These are phyloP conservation scores for Eunapius fragilis DNA, from an alignment of 37 sponge, comb jelly and placozoan species.

Conservation along the genomic window DNA sequence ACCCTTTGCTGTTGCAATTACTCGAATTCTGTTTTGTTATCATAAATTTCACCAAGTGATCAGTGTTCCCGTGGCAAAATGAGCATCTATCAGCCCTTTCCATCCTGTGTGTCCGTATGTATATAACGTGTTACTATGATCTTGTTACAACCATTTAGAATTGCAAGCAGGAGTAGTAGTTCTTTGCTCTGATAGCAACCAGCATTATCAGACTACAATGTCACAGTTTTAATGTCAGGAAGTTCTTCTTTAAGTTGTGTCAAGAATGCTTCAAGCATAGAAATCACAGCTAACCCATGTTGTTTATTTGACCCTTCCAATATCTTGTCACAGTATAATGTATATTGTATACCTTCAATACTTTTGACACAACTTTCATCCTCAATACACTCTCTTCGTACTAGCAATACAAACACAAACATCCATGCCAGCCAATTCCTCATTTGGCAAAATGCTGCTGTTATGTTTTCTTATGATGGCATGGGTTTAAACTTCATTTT, in stretches of 20 bases:
- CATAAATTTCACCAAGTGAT: too few relatives aligned
- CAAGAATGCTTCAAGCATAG: background rate
- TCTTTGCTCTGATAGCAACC: background rate
- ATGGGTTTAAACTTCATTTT: background rate
- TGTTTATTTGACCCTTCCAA: background rate
- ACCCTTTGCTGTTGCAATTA: too few relatives aligned
- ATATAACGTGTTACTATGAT: background rate
- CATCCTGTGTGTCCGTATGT: background rate
- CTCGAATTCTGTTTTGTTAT: too few relatives aligned
- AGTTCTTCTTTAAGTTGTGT: background rate
- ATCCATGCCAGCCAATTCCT: background rate
- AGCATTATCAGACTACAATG: background rate
- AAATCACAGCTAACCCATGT: background rate
- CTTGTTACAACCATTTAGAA: background rate
- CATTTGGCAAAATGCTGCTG: background rate
- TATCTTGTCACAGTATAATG: background rate
- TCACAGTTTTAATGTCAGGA: background rate
- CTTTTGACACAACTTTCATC: background rate
- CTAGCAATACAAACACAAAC: background rate
- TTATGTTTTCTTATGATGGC: background rate
- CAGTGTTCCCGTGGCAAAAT: too few relatives aligned
- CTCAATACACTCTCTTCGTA: background rate
- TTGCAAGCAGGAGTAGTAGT: background rate
- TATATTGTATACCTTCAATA: background rate
- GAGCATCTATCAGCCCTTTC: background rate